These are phyloP conservation scores for Nymphalis urticae DNA, from an alignment of 2,888 invertebrate genomes.

Conservation along the genomic window DNA sequence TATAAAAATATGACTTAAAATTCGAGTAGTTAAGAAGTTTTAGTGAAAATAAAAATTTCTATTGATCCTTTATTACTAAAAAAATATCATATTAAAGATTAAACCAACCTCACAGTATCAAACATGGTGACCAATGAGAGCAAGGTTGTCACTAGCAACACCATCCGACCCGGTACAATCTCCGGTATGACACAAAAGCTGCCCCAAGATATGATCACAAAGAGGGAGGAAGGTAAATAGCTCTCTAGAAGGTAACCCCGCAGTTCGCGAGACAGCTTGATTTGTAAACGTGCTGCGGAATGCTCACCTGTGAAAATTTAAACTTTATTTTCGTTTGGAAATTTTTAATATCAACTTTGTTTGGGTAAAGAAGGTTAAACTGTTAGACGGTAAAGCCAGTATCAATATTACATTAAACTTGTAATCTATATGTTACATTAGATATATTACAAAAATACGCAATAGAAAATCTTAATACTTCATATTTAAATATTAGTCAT, in stretches of 20 bases:
- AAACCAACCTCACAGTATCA: conserved; percentile 81
- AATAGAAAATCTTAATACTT: neutral
- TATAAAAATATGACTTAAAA: no score
- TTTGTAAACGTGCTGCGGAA: conserved; percentile 82
- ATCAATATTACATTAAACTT: neutral
- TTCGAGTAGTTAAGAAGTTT: no score
- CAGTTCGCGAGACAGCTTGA: conserved; percentile 82
- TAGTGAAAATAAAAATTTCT: no score
- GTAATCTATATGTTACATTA: no score
- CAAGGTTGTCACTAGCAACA: conserved; percentile 83
- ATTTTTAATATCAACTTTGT: neutral
- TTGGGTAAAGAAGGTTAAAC: neutral
- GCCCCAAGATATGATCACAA: conserved; percentile 85
- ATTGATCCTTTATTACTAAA: no score
- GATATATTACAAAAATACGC: no score
- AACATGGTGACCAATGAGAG: conserved; percentile 85
- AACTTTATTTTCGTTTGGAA: neutral
- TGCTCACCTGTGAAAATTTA: conserved; percentile 75
- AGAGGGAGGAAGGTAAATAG: conserved; percentile 83
- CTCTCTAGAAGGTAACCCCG: conserved; percentile 84
- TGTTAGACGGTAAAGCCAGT: neutral
- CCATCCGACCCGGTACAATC: conserved; percentile 85
- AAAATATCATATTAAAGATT: neutral
- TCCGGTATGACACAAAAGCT: conserved; percentile 85
- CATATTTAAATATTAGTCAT: neutral